Conservation (phyloP, 53 echinoderm and acorn worm genomes). For the Crossaster papposus region DNA sequence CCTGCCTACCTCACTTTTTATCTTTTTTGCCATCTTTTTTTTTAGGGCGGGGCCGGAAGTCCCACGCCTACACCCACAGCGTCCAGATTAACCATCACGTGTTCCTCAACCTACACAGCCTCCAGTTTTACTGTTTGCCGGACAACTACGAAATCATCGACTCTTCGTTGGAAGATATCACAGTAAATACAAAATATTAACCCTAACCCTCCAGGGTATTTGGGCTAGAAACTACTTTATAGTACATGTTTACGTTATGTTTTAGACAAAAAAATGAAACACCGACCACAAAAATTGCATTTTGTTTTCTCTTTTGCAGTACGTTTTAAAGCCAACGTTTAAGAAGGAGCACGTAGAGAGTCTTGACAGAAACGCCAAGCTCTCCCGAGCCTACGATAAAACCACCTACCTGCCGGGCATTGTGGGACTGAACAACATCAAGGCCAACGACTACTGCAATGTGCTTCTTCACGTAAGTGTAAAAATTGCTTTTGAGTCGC, state of each 20-base stretch:
- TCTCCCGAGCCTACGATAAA: constrained; percentile 82
- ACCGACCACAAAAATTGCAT: background rate
- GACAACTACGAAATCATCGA: constrained; percentile 98
- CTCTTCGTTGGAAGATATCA: constrained; percentile 94
- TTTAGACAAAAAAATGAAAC: background rate
- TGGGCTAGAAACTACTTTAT: no score
- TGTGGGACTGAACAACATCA: constrained; percentile 98
- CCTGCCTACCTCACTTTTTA: background rate
- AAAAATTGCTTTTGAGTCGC: background rate
- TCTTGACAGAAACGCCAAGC: constrained; percentile 76
- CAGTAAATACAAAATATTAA: constrained; percentile 55
- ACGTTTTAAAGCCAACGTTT: constrained; percentile 92
- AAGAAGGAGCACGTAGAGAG: constrained; percentile 67
- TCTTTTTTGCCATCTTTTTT: background rate
- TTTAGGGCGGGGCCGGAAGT: constrained; percentile 94
- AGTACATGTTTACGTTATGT: background rate
- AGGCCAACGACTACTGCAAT: constrained; percentile 99
- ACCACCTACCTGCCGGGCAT: constrained; percentile 89
- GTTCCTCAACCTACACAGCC: constrained; percentile 93
- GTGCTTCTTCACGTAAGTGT: constrained; percentile 91
- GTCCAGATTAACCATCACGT: constrained; percentile 97
- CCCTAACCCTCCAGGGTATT: no score
- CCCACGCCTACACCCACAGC: constrained; percentile 99
- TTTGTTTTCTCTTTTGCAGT: constrained; percentile 64
- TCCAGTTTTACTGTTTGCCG: constrained; percentile 95